A percentile compares a stretch with the other conserved stretches of the same genome.
Conservation (phyloP, 2,888 invertebrate genomes). For the Sinotaia quadrata region DNA sequence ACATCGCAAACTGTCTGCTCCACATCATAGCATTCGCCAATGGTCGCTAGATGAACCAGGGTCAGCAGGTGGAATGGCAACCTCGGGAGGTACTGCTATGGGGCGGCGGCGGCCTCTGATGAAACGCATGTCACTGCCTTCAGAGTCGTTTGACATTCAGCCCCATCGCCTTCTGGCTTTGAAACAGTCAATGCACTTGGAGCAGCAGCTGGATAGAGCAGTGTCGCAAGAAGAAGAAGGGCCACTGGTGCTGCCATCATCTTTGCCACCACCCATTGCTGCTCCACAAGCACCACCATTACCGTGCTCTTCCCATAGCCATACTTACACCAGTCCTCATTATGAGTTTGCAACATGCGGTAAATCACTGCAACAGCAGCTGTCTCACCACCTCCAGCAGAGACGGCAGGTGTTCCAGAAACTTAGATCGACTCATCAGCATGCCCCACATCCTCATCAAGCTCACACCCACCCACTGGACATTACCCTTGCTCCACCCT, state of each 20-base stretch:
- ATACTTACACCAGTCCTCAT: background rate
- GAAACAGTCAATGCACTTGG: constrained; percentile 63
- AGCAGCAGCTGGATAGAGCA: constrained; percentile 63
- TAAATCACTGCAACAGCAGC: constrained; percentile 77
- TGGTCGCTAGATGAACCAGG: constrained; percentile 58
- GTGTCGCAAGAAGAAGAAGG: constrained; percentile 26
- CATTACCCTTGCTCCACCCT: constrained; percentile 13
- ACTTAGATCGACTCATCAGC: constrained; percentile 74
- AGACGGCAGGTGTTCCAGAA: constrained; percentile 88
- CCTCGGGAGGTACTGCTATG: constrained; percentile 17
- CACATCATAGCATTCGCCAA: constrained; percentile 46
- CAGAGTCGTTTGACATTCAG: constrained; percentile 68
- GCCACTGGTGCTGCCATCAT: constrained; percentile 36
- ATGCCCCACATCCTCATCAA: background rate
- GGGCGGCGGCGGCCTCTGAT: constrained; percentile 59
- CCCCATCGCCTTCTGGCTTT: constrained; percentile 70
- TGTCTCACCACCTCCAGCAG: constrained; percentile 87
- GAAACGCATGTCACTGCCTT: constrained; percentile 70
- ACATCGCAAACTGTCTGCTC: constrained; percentile 43
- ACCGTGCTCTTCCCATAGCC: constrained; percentile 3
- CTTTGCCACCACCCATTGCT: background rate
- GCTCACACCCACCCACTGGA: constrained; percentile 14
- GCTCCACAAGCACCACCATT: constrained; percentile 14
- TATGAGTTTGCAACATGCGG: constrained; percentile 23
- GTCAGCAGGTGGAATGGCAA: background rate